Evolutionary conservation across 2,888 invertebrate species (phyloP).

Genomic region (Caenorhabditis sp.): DNA sequence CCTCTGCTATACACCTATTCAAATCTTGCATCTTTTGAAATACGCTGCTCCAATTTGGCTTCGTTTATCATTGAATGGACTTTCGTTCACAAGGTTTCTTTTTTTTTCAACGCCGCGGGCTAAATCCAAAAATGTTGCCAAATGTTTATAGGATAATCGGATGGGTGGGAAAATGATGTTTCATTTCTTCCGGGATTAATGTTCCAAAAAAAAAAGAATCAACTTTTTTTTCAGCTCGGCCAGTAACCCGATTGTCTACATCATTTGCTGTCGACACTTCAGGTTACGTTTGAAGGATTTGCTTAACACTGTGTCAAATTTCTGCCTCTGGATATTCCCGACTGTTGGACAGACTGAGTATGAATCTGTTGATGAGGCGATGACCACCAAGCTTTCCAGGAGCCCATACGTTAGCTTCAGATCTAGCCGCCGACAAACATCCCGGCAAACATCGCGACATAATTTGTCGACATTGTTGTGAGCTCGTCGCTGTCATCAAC

Average conservation of each 20-base stretch:
- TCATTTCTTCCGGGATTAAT: background rate
- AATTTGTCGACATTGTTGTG: slow-evolving; percentile 25
- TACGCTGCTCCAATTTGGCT: slow-evolving; percentile 40
- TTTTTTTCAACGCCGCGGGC: no score
- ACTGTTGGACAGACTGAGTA: slow-evolving; percentile 27
- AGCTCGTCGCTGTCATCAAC: no score
- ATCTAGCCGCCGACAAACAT: slow-evolving; percentile 31
- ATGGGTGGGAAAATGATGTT: slow-evolving; percentile 2
- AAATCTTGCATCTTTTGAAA: slow-evolving; percentile 39
- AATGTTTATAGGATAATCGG: background rate
- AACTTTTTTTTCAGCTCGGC: slow-evolving; percentile 48
- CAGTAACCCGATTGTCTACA: slow-evolving; percentile 61
- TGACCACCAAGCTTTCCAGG: slow-evolving; percentile 40
- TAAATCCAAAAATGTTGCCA: background rate
- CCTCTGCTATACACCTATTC: slow-evolving; percentile 73
- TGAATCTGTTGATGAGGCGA: slow-evolving; percentile 39
- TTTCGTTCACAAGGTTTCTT: slow-evolving; percentile 52
- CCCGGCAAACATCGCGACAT: slow-evolving; percentile 28
- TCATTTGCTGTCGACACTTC: slow-evolving; percentile 61
- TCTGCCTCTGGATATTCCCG: slow-evolving; percentile 34
- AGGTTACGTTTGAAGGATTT: slow-evolving; percentile 39
- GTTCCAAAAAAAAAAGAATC: background rate
- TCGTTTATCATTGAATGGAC: slow-evolving; percentile 49
- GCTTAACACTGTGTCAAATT: slow-evolving; percentile 12
- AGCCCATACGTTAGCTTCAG: slow-evolving; percentile 55